Base-by-base conservation (phyloP, 2,113 vertebrate species). In the Excalfactoria chinensis region DNA sequence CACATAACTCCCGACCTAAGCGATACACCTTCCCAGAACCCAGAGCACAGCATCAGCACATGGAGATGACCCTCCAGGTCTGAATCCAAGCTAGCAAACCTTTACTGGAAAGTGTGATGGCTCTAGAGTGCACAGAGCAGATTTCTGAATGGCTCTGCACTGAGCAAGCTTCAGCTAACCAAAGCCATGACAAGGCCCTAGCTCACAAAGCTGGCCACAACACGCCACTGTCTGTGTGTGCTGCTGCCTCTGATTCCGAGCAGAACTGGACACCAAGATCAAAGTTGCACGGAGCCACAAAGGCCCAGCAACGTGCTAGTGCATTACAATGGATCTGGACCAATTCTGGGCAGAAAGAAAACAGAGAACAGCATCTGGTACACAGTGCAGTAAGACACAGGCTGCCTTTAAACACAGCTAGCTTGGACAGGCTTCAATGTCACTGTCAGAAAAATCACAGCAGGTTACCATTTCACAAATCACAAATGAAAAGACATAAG, bases 201-300 rank as follows among this genome's bases (percentile, higher is more conserved):
- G 34, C 32, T 26, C 40, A 9, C 41, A 10, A 22, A 49, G 44
- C 13, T 84, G 73, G 22, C 35, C 40, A 55, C 26, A 30, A 17
- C 0, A 1, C 69, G 30, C 25, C 43, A 18, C 30, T 55, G 68
- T 6, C 34, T 63, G 28, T 3, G 1, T 14, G 11, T 34, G 28
- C 70, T 41, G 53, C 62, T 56, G 63, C 70, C 56, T 35, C 71
- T 40, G 41, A 35, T 17, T n/a, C 79, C 28, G 70, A n/a, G 46
- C 64, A 51, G 32, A 91, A 23, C 58, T 1, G 4, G 26, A 12
- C 22, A 23, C 34, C 58, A 14, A 10, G 7, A 22, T 20, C 17
- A 1, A 1, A 85, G 64, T 46, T 63, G 53, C 59, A 23, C 0
- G 7, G 68, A 66, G 41, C 44, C 41, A 20, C 40, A 9, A n/a